Evolutionary conservation across 1,140 invertebrate genomes (phyloP), one percentile per base, ranked within the genome.

Genomic region (Limonius californicus): DNA sequence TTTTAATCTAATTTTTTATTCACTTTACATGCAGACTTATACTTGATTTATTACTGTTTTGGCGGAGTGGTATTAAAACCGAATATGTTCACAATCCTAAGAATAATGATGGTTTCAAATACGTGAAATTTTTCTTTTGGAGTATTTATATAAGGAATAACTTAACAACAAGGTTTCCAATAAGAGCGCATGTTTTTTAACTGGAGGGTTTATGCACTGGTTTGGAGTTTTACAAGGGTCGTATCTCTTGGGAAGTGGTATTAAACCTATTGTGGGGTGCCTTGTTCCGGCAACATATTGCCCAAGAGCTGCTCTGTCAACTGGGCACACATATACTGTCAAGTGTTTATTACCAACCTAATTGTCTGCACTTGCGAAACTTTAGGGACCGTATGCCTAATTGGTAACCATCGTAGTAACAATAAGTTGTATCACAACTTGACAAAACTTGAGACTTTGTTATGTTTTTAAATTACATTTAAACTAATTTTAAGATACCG

Each of bases 1-100:
- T 39, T 50, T 50, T 50, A 50, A 50, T 50, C 45, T 50, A 50
- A 50, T 50, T 50, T 50, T 50, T 50, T 8, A 50, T 50, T 50
- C 45, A 18, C 14, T 50, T 50, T 50, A 50, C 11, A 19, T 19
- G 14, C 3, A 18, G 19, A 50, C 20, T 18, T 14, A 39, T 14
- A 39, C 1, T 39, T 12, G 3, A 11, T 39, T 6, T 39, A 39
- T 39, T 39, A 39, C n/a, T 39, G 8, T 39, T 39, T 12, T 2
- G n/a, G 35, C 35, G 35, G 11, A 39, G 35, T 12, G 8, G n/a
- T n/a, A n/a, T n/a, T n/a, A n/a, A n/a, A n/a, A n/a, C n/a, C n/a
- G n/a, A n/a, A n/a, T n/a, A n/a, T n/a, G n/a, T n/a, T n/a, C n/a
- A n/a, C n/a, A n/a, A n/a, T n/a, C n/a, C n/a, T n/a, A n/a, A n/a